Evolutionary conservation across 2,888 invertebrate genomes (phyloP).

Genomic region (Aphelenchoides bicaudatus): DNA sequence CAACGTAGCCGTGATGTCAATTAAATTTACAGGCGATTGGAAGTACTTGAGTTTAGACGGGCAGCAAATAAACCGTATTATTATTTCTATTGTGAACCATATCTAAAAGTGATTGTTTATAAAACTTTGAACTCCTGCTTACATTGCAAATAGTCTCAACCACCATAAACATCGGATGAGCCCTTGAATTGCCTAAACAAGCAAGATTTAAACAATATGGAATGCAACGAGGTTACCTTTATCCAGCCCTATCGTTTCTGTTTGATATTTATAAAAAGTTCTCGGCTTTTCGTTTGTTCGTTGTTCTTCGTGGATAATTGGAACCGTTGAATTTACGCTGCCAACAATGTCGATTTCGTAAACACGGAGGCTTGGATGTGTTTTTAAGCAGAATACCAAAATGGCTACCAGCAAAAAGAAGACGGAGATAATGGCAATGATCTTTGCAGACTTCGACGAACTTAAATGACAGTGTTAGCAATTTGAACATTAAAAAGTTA

Average conservation of each 20-base stretch:
- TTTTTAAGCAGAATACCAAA: conserved; percentile 90
- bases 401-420: conserved; percentile 95
- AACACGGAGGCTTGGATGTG: conserved; percentile 86
- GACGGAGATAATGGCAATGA: conserved; percentile 85
- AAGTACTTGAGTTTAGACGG: conserved; percentile 79
- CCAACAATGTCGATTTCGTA: conserved; percentile 34
- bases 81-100: conserved; percentile 92
- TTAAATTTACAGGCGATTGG: conserved; percentile 77
- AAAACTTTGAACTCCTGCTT: too few relatives aligned
- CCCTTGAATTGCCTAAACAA: conserved; percentile 57
- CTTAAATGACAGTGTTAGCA: too few relatives aligned
- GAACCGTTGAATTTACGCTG: conserved; percentile 5
- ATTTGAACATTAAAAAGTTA: conserved; percentile 61
- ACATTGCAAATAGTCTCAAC: conserved; percentile 90
- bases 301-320: conserved; percentile 1
- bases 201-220: too few relatives aligned
- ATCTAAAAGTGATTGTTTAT: too few relatives aligned
- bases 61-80: conserved; percentile 72
- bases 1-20: conserved; percentile 86
- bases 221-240: too few relatives aligned
- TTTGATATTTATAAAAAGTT: conserved; percentile 39
- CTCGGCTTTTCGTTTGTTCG: conserved; percentile 12
- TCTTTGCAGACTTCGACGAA: conserved; percentile 68
- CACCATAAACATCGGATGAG: conserved; percentile 58
- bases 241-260: conserved; percentile 46